Evolutionary conservation across 37 sponge, comb jelly and placozoan genomes (phyloP).

Genomic region (Tethya wilhelma): DNA sequence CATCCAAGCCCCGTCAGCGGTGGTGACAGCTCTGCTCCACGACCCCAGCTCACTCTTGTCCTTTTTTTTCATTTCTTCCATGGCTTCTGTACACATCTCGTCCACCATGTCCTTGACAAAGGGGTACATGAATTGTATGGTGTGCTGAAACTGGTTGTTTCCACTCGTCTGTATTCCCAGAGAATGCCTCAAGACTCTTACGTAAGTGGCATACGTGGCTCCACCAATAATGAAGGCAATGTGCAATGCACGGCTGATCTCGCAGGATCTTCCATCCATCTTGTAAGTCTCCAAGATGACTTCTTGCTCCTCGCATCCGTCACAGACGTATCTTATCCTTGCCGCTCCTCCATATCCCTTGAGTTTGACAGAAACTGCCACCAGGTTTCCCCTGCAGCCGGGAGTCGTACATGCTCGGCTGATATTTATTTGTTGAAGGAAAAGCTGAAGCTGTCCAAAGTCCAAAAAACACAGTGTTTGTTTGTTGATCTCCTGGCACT

Average conservation of each 20-base stretch:
- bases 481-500: too few species aligned
- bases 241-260: not conserved
- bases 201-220: conserved; percentile 7
- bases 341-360: conserved; percentile 1
- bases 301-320: conserved; percentile 18
- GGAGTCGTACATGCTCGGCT: conserved; percentile 9
- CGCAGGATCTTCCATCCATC: not conserved
- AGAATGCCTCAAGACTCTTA: not conserved
- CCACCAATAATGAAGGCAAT: not conserved
- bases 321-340: too few species aligned
- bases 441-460: too few species aligned
- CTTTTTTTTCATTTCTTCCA: conserved; percentile 21
- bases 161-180: conserved; percentile 13
- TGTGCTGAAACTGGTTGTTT: not conserved
- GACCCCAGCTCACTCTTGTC: conserved; percentile 8
- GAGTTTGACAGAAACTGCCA: conserved; percentile 1
- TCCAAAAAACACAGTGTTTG: too few species aligned
- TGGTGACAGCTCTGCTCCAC: conserved; percentile 45
- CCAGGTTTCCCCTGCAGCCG: conserved; percentile 5
- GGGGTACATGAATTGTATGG: conserved; percentile 7
- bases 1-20: too few species aligned
- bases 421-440: not conserved
- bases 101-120: conserved; percentile 28
- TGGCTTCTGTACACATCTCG: conserved; percentile 25
- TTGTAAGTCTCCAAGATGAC: conserved; percentile 14